Percentiles rank a stretch among this genome's conserved stretches.
phyloP scores from a whole-genome alignment of 2,888 invertebrate genomes.

The Sthenelais limicola region DNA sequence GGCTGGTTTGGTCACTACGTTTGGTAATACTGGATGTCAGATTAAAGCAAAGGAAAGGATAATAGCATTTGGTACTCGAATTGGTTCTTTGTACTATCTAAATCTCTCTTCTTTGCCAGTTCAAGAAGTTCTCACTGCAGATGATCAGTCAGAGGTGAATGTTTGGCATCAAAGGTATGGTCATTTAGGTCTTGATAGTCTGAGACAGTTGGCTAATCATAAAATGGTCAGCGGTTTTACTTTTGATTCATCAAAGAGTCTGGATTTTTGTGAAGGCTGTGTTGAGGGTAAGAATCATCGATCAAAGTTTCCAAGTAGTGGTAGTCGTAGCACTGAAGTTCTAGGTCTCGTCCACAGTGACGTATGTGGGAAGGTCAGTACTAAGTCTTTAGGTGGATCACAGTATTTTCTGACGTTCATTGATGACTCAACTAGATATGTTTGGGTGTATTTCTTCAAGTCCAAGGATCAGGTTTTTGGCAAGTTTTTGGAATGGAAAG shows the following conservation, averaged over 20 bases:
- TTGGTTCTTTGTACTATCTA: constrained; percentile 24
- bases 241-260: neutral
- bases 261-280: constrained; percentile 36
- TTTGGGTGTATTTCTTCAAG: constrained; percentile 37
- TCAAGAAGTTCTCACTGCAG: neutral
- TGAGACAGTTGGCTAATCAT: constrained; percentile 7
- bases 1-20: constrained; percentile 4
- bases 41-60: constrained; percentile 3
- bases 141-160: neutral
- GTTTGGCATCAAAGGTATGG: constrained; percentile 39
- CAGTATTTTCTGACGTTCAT: constrained; percentile 41
- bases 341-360: constrained; percentile 36
- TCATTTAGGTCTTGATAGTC: constrained; percentile 14
- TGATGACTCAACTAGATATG: constrained; percentile 36
- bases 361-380: constrained; percentile 31
- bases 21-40: constrained; percentile 28
- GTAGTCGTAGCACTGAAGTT: neutral
- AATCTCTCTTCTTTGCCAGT: neutral
- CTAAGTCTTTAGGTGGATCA: constrained; percentile 1
- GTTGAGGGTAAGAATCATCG: constrained; percentile 22
- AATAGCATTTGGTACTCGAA: constrained; percentile 13
- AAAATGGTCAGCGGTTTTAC: constrained; percentile 22
- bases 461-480: constrained; percentile 31
- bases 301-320: constrained; percentile 12
- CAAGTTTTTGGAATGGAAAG: constrained; percentile 37